Percentiles rank a stretch among this genome's conserved stretches.
These are phyloP conservation scores for Asteroscopus sphinx DNA, from an alignment of 2,888 invertebrate genomes.

Conservation along the genomic window DNA sequence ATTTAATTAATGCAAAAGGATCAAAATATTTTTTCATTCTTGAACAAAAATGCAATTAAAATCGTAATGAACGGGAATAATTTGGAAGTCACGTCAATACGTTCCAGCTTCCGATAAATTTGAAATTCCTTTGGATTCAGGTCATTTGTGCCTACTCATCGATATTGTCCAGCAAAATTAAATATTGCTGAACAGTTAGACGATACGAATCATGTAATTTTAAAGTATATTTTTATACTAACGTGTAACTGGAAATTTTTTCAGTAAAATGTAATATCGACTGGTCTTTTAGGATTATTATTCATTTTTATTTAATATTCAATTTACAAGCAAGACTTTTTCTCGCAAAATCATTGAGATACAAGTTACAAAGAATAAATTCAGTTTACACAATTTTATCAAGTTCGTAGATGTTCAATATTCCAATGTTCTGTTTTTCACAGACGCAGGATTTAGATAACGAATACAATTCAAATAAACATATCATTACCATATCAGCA, in stretches of 20 bases:
- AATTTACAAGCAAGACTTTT: too few species aligned
- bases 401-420: too few species aligned
- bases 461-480: conserved; percentile 17
- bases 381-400: too few species aligned
- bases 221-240: too few species aligned
- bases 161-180: background rate
- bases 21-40: background rate
- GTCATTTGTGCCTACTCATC: background rate
- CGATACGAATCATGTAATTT: background rate
- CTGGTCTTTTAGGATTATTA: too few species aligned
- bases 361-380: too few species aligned
- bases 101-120: background rate
- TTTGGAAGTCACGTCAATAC: background rate
- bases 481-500: conserved; percentile 27
- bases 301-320: too few species aligned
- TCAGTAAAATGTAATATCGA: too few species aligned
- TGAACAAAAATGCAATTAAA: conserved; percentile 11
- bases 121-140: background rate
- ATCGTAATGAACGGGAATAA: conserved; percentile 4
- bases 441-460: conserved; percentile 11
- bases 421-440: conserved; percentile 9
- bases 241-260: too few species aligned
- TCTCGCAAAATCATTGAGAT: too few species aligned
- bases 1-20: background rate
- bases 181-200: background rate